phyloP scores from a whole-genome alignment of 2,797 vertebrate species.

The Lepus townsendii region DNA sequence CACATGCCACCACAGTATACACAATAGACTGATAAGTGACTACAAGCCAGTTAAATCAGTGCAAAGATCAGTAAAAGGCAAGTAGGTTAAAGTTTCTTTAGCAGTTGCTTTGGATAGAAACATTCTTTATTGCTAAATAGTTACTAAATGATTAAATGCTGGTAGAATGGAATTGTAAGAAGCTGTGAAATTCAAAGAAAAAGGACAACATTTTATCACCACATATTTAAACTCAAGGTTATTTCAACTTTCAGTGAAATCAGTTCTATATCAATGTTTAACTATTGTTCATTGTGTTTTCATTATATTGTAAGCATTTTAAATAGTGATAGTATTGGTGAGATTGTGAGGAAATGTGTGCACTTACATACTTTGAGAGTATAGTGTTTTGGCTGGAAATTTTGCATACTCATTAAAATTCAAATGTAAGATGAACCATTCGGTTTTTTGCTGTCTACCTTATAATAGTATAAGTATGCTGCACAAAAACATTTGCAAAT shows the following conservation, averaged over 20 bases:
- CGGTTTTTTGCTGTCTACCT: background rate
- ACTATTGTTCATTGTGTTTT: background rate
- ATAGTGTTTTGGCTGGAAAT: background rate
- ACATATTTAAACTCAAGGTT: background rate
- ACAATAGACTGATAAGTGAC: background rate
- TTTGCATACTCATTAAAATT: background rate
- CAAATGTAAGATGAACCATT: slow-evolving; percentile 10
- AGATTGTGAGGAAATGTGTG: background rate
- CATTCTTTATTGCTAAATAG: background rate
- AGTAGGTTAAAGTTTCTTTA: background rate
- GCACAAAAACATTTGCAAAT: background rate
- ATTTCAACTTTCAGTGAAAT: slow-evolving; percentile 1
- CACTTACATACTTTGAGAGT: background rate
- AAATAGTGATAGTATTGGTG: background rate
- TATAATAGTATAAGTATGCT: background rate
- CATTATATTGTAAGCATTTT: background rate
- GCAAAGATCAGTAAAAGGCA: background rate
- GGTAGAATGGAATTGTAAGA: background rate
- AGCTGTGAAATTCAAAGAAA: background rate
- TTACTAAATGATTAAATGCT: background rate
- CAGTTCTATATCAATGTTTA: background rate
- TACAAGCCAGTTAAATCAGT: background rate
- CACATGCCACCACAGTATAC: background rate
- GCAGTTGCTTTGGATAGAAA: background rate
- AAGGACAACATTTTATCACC: background rate